phyloP scores from a whole-genome alignment of 2,797 vertebrate species.

The Etheostoma nigrum region DNA sequence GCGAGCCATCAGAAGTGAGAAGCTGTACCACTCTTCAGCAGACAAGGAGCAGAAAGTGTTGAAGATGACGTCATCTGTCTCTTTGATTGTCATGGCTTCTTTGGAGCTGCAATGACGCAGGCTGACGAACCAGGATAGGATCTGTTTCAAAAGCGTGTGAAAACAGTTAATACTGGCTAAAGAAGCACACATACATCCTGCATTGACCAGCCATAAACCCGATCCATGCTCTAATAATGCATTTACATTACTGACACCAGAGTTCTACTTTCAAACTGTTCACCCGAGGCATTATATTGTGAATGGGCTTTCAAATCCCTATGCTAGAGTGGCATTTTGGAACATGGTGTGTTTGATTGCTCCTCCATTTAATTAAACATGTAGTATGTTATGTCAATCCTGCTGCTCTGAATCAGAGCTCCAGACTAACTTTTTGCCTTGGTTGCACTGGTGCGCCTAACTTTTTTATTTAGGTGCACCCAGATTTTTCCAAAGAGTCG shows the following conservation, averaged over 20 bases:
- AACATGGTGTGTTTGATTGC: constrained; percentile 2
- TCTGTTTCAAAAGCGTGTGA: constrained; percentile 61
- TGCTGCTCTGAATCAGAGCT: not conserved
- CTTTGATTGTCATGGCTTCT: constrained; percentile 24
- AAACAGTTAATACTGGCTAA: not conserved
- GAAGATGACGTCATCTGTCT: constrained; percentile 50
- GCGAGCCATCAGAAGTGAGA: constrained; percentile 85
- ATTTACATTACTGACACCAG: not conserved
- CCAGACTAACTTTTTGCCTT: no score
- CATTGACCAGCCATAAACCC: not conserved
- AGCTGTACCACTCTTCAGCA: constrained; percentile 79
- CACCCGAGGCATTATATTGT: not conserved
- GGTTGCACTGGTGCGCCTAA: no score
- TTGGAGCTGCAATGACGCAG: constrained; percentile 72
- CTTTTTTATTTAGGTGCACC: no score
- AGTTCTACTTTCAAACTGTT: constrained; percentile 9
- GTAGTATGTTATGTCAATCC: not conserved
- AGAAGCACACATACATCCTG: not conserved
- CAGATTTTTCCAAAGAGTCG: no score
- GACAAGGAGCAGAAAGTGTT: constrained; percentile 86
- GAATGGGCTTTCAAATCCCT: not conserved
- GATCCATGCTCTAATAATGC: not conserved
- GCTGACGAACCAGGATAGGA: constrained; percentile 78
- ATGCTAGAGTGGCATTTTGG: not conserved
- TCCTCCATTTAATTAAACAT: constrained; percentile 5